Evolutionary conservation across 2,113 vertebrate genomes (phyloP).

Genomic region (Oreocharis arfaki): DNA sequence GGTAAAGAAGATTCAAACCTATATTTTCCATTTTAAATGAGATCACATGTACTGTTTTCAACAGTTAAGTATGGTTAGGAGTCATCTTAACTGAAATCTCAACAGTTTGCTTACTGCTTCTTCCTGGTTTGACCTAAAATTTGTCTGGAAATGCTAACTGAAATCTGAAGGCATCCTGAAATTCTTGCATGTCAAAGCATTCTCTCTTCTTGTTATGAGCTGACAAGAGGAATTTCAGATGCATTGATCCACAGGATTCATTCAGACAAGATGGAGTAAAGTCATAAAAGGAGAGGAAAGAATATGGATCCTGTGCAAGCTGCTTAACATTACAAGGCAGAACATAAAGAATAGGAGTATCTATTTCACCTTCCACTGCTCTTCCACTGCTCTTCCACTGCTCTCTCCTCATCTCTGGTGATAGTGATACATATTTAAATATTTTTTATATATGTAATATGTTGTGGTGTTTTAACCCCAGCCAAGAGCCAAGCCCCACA

Average conservation of each 20-base stretch:
- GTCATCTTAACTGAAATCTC: neutral
- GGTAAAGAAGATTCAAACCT: neutral
- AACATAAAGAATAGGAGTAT: neutral
- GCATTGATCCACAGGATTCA: neutral
- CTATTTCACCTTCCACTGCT: neutral
- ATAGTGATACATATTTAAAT: neutral
- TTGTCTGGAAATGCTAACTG: neutral
- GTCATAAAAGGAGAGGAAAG: neutral
- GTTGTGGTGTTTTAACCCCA: neutral
- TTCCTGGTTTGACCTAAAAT: neutral
- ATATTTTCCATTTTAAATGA: neutral
- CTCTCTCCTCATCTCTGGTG: neutral
- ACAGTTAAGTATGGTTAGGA: neutral
- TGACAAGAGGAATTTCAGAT: neutral
- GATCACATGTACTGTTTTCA: neutral
- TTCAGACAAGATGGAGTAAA: neutral
- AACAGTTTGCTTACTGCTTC: neutral
- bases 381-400: neutral
- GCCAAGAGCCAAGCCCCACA: rapidly evolving
- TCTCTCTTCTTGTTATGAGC: neutral
- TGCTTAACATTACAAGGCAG: neutral
- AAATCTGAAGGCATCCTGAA: neutral
- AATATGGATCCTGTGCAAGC: neutral
- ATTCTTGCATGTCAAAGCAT: neutral
- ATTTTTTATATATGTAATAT: neutral